Conservation (phyloP, 2,113 vertebrate species). For the Pomatorhinus ruficollis region DNA sequence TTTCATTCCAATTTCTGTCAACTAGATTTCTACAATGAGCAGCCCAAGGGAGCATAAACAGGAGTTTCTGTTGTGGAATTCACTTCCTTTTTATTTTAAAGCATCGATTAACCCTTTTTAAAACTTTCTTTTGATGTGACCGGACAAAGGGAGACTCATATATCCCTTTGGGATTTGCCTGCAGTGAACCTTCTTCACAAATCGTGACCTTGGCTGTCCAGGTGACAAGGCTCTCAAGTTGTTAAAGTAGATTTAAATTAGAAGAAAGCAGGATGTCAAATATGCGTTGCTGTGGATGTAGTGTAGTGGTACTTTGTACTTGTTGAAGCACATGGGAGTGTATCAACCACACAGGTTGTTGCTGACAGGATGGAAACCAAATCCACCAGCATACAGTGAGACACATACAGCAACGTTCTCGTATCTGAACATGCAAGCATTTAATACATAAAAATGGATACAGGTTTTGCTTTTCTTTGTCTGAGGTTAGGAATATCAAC, state of each 20-base stretch:
- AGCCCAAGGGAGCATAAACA: slow-evolving; percentile 24
- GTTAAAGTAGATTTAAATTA: slow-evolving; percentile 19
- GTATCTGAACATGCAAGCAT: neutral
- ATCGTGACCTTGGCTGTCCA: neutral
- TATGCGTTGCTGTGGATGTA: neutral
- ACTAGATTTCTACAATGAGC: neutral
- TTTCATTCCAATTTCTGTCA: slow-evolving; percentile 32
- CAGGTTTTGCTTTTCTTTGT: neutral
- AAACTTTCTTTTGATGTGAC: slow-evolving; percentile 34
- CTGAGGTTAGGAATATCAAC: fast-evolving
- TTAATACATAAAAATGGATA: neutral
- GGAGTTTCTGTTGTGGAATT: slow-evolving; percentile 2
- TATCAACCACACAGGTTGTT: neutral
- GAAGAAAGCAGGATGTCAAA: neutral
- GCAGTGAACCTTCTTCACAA: slow-evolving; percentile 15
- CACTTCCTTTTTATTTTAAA: slow-evolving; percentile 19
- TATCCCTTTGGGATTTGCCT: neutral
- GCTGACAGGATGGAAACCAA: neutral
- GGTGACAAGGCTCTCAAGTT: neutral
- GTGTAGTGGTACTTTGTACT: neutral
- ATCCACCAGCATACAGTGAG: neutral
- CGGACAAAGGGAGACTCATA: neutral
- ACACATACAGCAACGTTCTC: neutral
- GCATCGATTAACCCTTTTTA: neutral
- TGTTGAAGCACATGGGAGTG: neutral